Conservation (phyloP, 1,140 invertebrate species). For the Brachionus manjavacas region DNA sequence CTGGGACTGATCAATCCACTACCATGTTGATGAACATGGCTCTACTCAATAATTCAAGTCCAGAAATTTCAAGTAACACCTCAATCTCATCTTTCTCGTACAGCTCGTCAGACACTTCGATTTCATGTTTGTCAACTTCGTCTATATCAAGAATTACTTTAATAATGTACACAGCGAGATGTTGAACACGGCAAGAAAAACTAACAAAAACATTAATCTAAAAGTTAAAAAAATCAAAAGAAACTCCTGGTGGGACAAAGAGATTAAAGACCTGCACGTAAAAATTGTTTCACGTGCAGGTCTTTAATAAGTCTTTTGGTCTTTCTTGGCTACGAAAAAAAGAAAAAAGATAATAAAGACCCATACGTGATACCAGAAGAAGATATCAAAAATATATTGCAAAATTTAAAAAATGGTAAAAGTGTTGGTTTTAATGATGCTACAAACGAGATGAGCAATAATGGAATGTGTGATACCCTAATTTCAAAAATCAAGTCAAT, state of each 20-base stretch:
- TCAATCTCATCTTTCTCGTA: neutral
- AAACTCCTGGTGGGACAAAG: conserved; percentile 7
- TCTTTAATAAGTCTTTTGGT: no score
- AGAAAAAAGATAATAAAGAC: no score
- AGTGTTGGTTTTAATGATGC: neutral
- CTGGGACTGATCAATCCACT: neutral
- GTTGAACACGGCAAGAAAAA: neutral
- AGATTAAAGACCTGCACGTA: neutral
- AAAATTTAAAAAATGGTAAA: neutral
- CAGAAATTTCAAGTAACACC: neutral
- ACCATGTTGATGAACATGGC: neutral
- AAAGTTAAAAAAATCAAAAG: neutral
- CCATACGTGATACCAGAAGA: neutral
- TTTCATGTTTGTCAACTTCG: neutral
- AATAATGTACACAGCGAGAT: neutral
- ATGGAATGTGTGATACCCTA: neutral
- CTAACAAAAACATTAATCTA: neutral
- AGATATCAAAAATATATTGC: neutral
- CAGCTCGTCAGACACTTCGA: neutral
- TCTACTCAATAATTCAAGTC: neutral
- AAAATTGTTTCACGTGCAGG: no score
- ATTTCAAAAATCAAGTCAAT: neutral
- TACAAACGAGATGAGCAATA: neutral
- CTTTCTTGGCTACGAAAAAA: no score
- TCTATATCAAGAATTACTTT: neutral